Conservation (phyloP, 2,113 vertebrate genomes). For the Carassius carassius region DNA sequence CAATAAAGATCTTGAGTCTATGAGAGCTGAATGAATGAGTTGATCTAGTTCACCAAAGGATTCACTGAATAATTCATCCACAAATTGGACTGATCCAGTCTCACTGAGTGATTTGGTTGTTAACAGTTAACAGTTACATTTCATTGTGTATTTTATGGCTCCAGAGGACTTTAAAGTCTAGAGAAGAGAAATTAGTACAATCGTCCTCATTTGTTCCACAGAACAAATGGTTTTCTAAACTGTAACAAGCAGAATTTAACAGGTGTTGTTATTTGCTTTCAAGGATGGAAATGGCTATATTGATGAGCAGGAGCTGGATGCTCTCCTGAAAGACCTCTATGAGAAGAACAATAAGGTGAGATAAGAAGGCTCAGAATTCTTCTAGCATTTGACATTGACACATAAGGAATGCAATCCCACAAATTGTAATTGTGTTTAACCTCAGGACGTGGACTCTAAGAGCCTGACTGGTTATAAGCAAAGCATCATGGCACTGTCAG, state of each 20-base stretch:
- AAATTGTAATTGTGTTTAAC: neutral
- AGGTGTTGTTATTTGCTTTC: constrained; percentile 7
- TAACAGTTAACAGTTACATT: no score
- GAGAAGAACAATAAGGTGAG: constrained; percentile 94
- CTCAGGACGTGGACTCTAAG: constrained; percentile 86
- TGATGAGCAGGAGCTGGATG: constrained; percentile 92
- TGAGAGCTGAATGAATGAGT: neutral
- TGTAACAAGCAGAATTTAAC: neutral
- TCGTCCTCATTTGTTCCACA: neutral
- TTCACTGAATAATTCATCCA: neutral
- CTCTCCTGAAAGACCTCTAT: constrained; percentile 92
- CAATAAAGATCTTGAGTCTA: neutral
- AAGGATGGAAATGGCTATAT: constrained; percentile 97
- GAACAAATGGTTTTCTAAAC: neutral
- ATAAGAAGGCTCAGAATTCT: neutral
- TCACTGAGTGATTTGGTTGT: no score
- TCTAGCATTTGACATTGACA: neutral
- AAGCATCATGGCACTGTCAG: constrained; percentile 93
- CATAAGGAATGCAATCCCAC: neutral
- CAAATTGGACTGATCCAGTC: neutral
- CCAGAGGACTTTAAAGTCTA: neutral
- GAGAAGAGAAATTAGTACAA: neutral
- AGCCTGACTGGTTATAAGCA: constrained; percentile 87
- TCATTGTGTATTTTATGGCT: neutral
- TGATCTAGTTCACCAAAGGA: neutral